Evolutionary conservation across 2,888 invertebrate genomes (phyloP).

Genomic region (Pocota personata): DNA sequence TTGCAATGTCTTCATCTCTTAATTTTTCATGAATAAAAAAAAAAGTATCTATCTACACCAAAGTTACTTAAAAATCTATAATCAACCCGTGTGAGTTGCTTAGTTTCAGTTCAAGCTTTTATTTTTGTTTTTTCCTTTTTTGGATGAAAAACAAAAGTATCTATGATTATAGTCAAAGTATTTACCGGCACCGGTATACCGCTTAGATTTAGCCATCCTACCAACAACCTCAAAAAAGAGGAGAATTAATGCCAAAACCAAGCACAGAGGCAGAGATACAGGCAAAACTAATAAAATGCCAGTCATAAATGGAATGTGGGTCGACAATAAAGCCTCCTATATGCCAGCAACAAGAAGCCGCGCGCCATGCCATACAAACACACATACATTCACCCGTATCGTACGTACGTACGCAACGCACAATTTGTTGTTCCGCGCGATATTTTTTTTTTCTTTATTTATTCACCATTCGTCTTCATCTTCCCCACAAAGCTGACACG

Average conservation of each 20-base stretch:
- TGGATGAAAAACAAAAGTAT: slow-evolving; percentile 37
- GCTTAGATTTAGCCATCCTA: slow-evolving; percentile 22
- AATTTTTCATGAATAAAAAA: background rate
- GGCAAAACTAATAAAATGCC: slow-evolving; percentile 59
- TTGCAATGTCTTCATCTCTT: background rate
- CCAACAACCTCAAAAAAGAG: slow-evolving; percentile 42
- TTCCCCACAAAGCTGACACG: slow-evolving; percentile 34
- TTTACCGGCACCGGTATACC: slow-evolving; percentile 22
- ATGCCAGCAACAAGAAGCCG: slow-evolving; percentile 21
- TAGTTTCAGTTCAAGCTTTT: slow-evolving; percentile 28
- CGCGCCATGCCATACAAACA: background rate
- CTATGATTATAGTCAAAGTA: background rate
- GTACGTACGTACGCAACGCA: slow-evolving; percentile 48
- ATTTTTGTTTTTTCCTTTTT: background rate
- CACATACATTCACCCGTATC: background rate
- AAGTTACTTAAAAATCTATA: slow-evolving; percentile 3
- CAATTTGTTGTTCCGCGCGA: slow-evolving; percentile 56
- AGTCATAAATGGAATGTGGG: slow-evolving; percentile 71
- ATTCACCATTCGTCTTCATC: slow-evolving; percentile 41
- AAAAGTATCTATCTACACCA: background rate
- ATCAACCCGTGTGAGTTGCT: background rate
- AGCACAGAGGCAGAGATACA: background rate
- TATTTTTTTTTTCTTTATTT: slow-evolving; percentile 17
- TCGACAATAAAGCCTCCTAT: slow-evolving; percentile 59
- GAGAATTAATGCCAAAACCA: slow-evolving; percentile 33